Conservation (phyloP, 2,888 invertebrate species). For the Watsonalla binaria region DNA sequence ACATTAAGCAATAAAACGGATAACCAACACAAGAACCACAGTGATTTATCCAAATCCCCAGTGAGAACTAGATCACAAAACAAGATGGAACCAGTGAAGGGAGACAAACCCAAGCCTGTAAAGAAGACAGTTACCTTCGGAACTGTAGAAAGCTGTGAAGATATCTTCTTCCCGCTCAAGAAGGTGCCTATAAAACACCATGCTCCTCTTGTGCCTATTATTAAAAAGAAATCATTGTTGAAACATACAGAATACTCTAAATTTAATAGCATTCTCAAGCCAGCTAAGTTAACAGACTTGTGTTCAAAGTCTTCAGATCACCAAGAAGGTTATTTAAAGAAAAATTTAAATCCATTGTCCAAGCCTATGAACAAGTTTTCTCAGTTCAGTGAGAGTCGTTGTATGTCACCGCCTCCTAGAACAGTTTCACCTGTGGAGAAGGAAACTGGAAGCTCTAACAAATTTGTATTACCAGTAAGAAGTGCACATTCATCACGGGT, state of each 20-base stretch:
- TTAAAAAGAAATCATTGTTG: constrained; percentile 80
- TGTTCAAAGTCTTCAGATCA: constrained; percentile 77
- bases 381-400: constrained; percentile 65
- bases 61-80: constrained; percentile 72
- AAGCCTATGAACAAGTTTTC: constrained; percentile 71
- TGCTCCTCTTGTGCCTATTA: constrained; percentile 80
- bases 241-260: constrained; percentile 77
- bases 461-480: constrained; percentile 87
- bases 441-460: constrained; percentile 57
- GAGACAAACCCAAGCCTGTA: constrained; percentile 68
- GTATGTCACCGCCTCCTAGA: constrained; percentile 68
- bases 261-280: constrained; percentile 80
- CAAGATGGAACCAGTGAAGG: constrained; percentile 70
- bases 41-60: constrained; percentile 59
- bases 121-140: constrained; percentile 83
- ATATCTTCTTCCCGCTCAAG: constrained; percentile 76
- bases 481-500: constrained; percentile 92
- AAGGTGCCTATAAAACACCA: constrained; percentile 79
- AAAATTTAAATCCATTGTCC: constrained; percentile 68
- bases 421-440: constrained; percentile 60
- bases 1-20: constrained; percentile 38
- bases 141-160: constrained; percentile 81
- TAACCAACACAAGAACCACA: constrained; percentile 35
- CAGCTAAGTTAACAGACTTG: constrained; percentile 80
- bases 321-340: constrained; percentile 68